Evolutionary conservation across 2,797 vertebrate species (phyloP), one percentile per base, ranked within the genome.

Genomic region (Pelobates cultripes): DNA sequence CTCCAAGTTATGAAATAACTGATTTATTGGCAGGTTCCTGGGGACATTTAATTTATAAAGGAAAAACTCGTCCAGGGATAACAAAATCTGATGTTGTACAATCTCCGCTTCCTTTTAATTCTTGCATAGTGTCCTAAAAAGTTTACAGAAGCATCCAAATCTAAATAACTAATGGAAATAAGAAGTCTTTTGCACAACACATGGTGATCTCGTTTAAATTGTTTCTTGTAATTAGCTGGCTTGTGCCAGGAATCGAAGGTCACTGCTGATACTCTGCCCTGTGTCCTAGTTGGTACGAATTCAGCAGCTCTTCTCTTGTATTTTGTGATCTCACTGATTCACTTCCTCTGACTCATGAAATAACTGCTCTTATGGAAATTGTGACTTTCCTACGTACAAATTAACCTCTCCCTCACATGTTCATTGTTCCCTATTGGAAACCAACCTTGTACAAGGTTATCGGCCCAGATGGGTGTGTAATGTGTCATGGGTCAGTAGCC

Each of bases 281-380:
- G 43, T 45, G 68, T 41, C 51, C 80, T 72, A 82, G 67, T 77
- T 82, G 80, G 73, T 61, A 69, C 43, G 45, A 3, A 7, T 7
- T 82, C 74, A 66, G 60, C 15, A 3, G 12, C 53, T 43, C 28
- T 43, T 13, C 15, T 41, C 75, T 60, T 43, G 76, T n/a, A 70
- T 13, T 12, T 63, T n/a, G 43, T 69, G 14, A 41, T 3, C 40
- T 3, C 47, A 40, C 40, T 75, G 71, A 83, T 70, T 79, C 81
- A 83, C 68, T 69, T 78, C 75, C 75, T 73, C 40, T 72, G 60
- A 77, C n/a, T 7, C 15, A 73, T 73, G 61, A 61, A 64, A 64
- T 55, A 42, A 78, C 44, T 15, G 28, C 6, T 28, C 5, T 45
- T 78, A 69, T 12, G 76, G 75, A 68, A 74, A 83, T 7, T 43